Evolutionary conservation across 2,888 invertebrate genomes (phyloP).

Genomic region (Sericinus montela): DNA sequence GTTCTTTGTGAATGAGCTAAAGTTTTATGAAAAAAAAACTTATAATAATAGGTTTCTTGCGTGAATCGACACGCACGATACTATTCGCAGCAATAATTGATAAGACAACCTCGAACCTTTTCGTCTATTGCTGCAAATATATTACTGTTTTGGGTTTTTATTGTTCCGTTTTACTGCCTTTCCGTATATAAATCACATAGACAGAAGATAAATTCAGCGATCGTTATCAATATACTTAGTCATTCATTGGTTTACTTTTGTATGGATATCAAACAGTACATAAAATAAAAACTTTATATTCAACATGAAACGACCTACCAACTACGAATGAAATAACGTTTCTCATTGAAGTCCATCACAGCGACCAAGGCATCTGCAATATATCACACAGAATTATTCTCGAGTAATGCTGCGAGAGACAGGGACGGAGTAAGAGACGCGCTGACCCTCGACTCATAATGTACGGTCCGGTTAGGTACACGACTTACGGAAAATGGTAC

Average conservation of each 20-base stretch:
- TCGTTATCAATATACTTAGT: slow-evolving; percentile 65
- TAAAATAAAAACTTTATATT: not conserved
- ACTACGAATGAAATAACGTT: slow-evolving; percentile 29
- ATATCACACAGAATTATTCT: slow-evolving; percentile 77
- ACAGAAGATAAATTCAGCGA: slow-evolving; percentile 76
- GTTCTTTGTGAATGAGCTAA: not conserved
- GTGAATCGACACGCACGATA: slow-evolving; percentile 61
- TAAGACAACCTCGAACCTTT: slow-evolving; percentile 77
- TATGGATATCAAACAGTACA: no score
- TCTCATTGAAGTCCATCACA: slow-evolving; percentile 66
- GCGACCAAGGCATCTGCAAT: slow-evolving; percentile 60
- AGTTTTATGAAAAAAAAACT: slow-evolving; percentile 30
- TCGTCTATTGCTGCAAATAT: slow-evolving; percentile 79
- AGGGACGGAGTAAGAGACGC: slow-evolving; percentile 64
- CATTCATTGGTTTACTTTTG: slow-evolving; percentile 28
- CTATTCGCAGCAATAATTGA: slow-evolving; percentile 75
- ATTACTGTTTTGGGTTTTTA: slow-evolving; percentile 81
- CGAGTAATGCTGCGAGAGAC: slow-evolving; percentile 62
- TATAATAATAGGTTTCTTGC: slow-evolving; percentile 75
- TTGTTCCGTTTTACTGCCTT: slow-evolving; percentile 80
- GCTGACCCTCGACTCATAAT: slow-evolving; percentile 79
- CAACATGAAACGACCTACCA: not conserved
- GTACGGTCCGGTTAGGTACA: slow-evolving; percentile 80
- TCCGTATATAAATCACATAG: slow-evolving; percentile 76
- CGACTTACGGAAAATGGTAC: slow-evolving; percentile 78